Base-by-base conservation (phyloP, 1,140 invertebrate species). In the Diachasma alloeum region DNA sequence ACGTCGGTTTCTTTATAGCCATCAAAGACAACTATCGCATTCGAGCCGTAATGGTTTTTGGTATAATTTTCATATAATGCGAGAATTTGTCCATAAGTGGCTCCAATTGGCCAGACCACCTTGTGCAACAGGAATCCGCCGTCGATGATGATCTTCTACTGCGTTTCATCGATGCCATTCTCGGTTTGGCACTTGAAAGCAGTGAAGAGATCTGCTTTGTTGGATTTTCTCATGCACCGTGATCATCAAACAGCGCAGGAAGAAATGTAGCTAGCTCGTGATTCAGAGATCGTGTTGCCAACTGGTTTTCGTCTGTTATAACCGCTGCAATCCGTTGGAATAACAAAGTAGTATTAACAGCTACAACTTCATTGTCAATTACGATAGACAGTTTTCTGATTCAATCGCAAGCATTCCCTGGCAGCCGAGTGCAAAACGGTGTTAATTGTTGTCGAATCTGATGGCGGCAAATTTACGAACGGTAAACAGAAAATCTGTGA, bases 271-370 rank as follows among this genome's bases (percentile, higher is more conserved):
- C n/a, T n/a, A n/a, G n/a, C n/a, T n/a, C n/a, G n/a, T n/a, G n/a
- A n/a, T n/a, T n/a, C n/a, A n/a, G 83, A 79, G 81, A 86, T 73
- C 83, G 79, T 81, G 84, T 80, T 39, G 87, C 76, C 78, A 87
- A 77, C 78, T 82, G 76, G 56, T 75, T 63, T 42, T 76, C 48
- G 37, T 77, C 74, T 19, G 80, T 78, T 69, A 81, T 77, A 46
- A 81, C 76, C 36, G 71, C 74, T 42, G 69, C 74, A 19, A 89
- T 88, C 63, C 84, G 78, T 83, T 89, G 87, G 79, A 87, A 89
- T 17, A 63, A 4, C 10, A 26, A 8, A 10, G 24, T 63, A 9
- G 24, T 26, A 31, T 24, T 26, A 24, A 63, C 56, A 63, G 19
- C 24, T 0, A 63, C 24, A 11, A 22, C 19, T 63, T 63, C 56